Evolutionary conservation across 2,888 invertebrate species (phyloP), one percentile per base, ranked within the genome.

Genomic region (Pegoplata infirma): DNA sequence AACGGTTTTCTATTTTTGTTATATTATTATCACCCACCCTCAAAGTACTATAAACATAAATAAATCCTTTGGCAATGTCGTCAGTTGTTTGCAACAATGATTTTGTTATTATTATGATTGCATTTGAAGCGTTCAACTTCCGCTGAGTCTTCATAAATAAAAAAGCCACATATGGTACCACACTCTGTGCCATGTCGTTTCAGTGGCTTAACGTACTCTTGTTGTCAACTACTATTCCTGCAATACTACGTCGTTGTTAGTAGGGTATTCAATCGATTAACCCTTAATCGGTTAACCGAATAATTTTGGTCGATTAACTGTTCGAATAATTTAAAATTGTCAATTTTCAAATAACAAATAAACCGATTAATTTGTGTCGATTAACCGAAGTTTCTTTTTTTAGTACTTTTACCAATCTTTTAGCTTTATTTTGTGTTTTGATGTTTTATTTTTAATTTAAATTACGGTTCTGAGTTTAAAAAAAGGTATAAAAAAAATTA

Each of bases 91-190:
- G 55, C 77, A 77, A 68, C 71, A 75, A 77, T 78, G 74, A 81
- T 81, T 80, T 72, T 66, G 53, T 55, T 78, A 76, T 64, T 68
- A 61, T 77, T 73, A 72, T 78, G 80, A 81, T 80, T 80, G 77
- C 78, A 76, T 81, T 77, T 71, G 78, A 55, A 69, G 71, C 55
- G 44, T 68, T 71, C 77, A 47, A 71, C 78, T 82, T 82, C 82
- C 81, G 82, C 61, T 74, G 80, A 72, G 71, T 76, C 56, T 67
- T 80, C 85, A 85, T 87, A 87, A 86, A 87, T 87, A 83, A 81
- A 71, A 80, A 83, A 76, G 84, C 80, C 86, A 86, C 86, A 87
- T 87, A 84, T 87, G 87, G 83, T 82, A 80, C 83, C 84, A 84
- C 77, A 82, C 74, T 76, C 79, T 80, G 84, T 84, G 80, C 80